phyloP scores from a whole-genome alignment of 2,113 vertebrate genomes.

The Melospiza melodia region DNA sequence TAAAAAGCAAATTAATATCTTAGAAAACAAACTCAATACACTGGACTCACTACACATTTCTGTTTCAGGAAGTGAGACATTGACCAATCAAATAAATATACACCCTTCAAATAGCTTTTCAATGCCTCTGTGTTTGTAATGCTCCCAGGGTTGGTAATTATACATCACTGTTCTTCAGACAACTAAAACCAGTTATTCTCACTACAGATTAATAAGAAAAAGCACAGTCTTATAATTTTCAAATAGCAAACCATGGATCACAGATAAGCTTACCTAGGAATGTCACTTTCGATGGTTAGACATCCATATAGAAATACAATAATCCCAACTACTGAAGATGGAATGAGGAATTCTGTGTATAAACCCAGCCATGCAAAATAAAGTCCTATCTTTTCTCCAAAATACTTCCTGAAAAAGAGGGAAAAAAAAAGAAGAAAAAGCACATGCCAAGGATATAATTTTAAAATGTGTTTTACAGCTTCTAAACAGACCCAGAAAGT shows the following conservation, averaged over 20 bases:
- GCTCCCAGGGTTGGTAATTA: neutral
- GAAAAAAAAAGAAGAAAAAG: neutral
- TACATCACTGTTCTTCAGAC: neutral
- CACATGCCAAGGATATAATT: neutral
- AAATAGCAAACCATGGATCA: neutral
- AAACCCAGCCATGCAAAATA: constrained; percentile 98
- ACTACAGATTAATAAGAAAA: neutral
- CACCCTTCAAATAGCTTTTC: neutral
- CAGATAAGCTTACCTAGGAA: constrained; percentile 86
- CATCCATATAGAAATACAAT: constrained; percentile 96
- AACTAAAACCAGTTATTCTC: neutral
- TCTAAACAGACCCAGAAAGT: neutral
- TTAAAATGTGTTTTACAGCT: neutral
- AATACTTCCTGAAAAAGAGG: constrained; percentile 88
- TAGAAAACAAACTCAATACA: neutral
- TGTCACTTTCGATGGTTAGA: constrained; percentile 88
- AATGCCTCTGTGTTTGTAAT: neutral
- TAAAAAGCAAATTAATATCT: neutral
- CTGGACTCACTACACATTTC: neutral
- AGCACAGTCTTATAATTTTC: neutral
- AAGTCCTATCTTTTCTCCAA: constrained; percentile 97
- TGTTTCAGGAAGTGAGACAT: neutral
- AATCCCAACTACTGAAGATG: constrained; percentile 91
- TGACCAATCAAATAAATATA: neutral
- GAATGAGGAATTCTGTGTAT: constrained; percentile 94